phyloP scores from a whole-genome alignment of 2,797 vertebrate genomes.

The Hypotaenidia philippensis region DNA sequence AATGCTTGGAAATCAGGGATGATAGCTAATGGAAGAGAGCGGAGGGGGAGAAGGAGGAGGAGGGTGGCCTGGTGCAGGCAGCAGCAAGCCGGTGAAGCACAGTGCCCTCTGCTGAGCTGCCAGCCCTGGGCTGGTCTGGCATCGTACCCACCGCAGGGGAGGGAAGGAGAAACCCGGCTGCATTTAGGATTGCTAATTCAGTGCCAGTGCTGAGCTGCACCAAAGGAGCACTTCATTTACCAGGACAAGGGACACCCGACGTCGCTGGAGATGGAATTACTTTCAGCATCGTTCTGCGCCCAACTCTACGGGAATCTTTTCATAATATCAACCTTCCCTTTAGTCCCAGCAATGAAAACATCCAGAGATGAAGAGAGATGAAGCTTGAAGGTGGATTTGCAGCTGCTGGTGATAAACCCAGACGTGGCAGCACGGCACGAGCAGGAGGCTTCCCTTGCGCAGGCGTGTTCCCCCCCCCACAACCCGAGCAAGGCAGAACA shows the following conservation, averaged over 20 bases:
- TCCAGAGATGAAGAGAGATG: not conserved
- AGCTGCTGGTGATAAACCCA: not conserved
- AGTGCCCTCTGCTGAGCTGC: slow-evolving; percentile 29
- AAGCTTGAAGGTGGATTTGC: accelerated
- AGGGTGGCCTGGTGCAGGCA: not conserved
- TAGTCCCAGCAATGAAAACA: not conserved
- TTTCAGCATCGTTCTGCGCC: accelerated
- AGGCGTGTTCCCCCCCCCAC: not conserved
- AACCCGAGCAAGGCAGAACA: not conserved
- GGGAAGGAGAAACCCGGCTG: accelerated
- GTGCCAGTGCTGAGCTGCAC: not conserved
- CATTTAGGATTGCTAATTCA: accelerated
- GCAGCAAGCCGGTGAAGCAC: not conserved
- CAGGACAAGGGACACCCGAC: not conserved
- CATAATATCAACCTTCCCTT: accelerated
- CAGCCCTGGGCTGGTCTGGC: not conserved
- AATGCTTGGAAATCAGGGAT: accelerated
- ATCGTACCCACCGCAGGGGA: not conserved
- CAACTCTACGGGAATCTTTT: accelerated
- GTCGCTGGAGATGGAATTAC: not conserved
- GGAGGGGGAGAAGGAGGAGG: accelerated
- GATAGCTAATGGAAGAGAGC: accelerated
- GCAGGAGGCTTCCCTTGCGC: accelerated
- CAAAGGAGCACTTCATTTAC: not conserved
- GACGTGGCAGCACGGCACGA: accelerated